Evolutionary conservation across 2,113 vertebrate species (phyloP), one percentile per base, ranked within the genome.

Genomic region (Tretioscincus oriximinensis): DNA sequence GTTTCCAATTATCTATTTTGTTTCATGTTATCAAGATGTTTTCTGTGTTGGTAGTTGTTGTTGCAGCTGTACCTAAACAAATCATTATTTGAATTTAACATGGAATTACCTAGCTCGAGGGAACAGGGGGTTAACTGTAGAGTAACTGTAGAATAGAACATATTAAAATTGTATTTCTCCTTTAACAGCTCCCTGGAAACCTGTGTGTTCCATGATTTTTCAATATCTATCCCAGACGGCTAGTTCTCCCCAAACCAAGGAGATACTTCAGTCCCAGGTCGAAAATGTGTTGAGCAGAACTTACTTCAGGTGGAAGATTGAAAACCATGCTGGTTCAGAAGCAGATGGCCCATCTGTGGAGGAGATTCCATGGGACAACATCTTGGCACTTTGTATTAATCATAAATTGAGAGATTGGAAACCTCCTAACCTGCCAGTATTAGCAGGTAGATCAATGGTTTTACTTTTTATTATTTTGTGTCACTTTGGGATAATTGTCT

Each of bases 381-480:
- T 98, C 61, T 86, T 99, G 29, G 76, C 92, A 68, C 89, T 97
- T 29, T 99, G 97, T 67, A 95, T 99, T 24, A 96, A 98, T 88
- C 97, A 99, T 93, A 97, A 95, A 76, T 92, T 99, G 86, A 96
- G 96, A 81, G 98, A 98, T 92, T 99, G 98, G 97, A 93, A 88
- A 6, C 90, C 95, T 4, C 95, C 95, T 0, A 93, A 88, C 49
- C 85, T 92, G 1, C 94, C 95, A 0, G 2, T 95, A 81, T 81
- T 83, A 41, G 75, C 95, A 93, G 98, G 98, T 98, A 88, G 79
- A 16, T 0, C 0, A 0, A 47, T 8, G 63, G 5, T 14, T 7
- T 58, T 29, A 8, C 29, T 28, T 66, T 41, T 28, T 28, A 12
- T 18, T 28, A 8, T 5, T n/a, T 47, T n/a, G 31, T 71, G 54